Evolutionary conservation across 2,113 vertebrate species (phyloP).

Genomic region (Podarcis cretensis): DNA sequence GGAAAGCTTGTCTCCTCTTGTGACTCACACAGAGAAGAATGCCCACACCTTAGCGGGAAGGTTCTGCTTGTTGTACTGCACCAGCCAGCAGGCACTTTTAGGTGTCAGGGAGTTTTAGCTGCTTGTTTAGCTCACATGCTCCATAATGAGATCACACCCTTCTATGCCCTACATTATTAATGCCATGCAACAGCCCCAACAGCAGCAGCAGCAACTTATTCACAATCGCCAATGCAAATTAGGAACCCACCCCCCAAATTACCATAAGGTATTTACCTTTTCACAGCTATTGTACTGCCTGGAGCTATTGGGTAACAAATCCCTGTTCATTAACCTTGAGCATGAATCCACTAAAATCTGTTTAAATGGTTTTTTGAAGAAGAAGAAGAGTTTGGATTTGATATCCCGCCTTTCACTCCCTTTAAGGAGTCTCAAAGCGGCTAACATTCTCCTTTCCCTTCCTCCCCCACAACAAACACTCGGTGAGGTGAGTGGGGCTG

Average conservation of each 20-base stretch:
- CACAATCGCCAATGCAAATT: neutral
- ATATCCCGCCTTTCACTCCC: too few species aligned
- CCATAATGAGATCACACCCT: neutral
- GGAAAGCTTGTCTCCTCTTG: neutral
- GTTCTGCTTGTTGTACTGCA: neutral
- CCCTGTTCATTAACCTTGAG: neutral
- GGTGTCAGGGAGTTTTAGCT: neutral
- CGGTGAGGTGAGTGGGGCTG: too few species aligned
- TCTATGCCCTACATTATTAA: neutral
- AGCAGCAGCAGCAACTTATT: neutral
- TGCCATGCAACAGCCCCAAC: neutral
- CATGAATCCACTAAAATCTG: neutral
- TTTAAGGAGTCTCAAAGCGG: too few species aligned
- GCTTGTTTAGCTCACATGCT: neutral
- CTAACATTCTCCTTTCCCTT: too few species aligned
- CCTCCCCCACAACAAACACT: too few species aligned
- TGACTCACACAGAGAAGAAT: slow-evolving; percentile 1
- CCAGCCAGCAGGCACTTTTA: neutral
- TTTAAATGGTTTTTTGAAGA: too few species aligned
- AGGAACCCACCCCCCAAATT: neutral
- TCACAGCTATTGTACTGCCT: too few species aligned
- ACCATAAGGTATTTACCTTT: neutral
- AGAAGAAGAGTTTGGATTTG: too few species aligned
- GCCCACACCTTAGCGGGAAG: neutral
- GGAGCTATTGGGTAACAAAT: neutral